Evolutionary conservation across 2,888 invertebrate genomes (phyloP).

Genomic region (Orthosia gracilis): DNA sequence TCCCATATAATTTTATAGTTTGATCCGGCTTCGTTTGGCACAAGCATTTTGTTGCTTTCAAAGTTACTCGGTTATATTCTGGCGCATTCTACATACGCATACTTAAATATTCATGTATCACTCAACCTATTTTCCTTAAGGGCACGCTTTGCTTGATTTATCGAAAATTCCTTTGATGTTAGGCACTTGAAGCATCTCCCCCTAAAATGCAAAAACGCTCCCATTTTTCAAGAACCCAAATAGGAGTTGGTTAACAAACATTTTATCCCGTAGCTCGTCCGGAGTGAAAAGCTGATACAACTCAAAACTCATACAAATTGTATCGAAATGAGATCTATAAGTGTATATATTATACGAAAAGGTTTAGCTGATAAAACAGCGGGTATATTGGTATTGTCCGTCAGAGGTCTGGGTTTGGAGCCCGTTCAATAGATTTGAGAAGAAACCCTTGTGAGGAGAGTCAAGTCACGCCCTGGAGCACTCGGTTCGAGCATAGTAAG

Average conservation of each 20-base stretch:
- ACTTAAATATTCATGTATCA: slow-evolving; percentile 49
- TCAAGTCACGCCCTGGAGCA: slow-evolving; percentile 79
- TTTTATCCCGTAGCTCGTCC: slow-evolving; percentile 43
- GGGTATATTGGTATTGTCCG: slow-evolving; percentile 67
- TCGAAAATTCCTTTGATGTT: slow-evolving; percentile 56
- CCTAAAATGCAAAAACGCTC: slow-evolving; percentile 61
- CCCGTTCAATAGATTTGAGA: slow-evolving; percentile 63
- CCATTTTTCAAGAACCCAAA: slow-evolving; percentile 58
- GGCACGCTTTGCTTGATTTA: slow-evolving; percentile 56
- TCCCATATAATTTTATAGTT: slow-evolving; percentile 58
- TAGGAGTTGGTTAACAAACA: slow-evolving; percentile 45
- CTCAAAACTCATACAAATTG: slow-evolving; percentile 68
- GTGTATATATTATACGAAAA: slow-evolving; percentile 60
- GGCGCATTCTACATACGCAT: slow-evolving; percentile 28
- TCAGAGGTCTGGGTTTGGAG: slow-evolving; percentile 57
- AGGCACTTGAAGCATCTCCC: slow-evolving; percentile 44
- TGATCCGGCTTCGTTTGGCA: slow-evolving; percentile 37
- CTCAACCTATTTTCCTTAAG: slow-evolving; percentile 58
- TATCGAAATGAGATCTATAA: slow-evolving; percentile 60
- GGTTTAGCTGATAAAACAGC: slow-evolving; percentile 67
- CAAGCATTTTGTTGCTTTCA: slow-evolving; percentile 36
- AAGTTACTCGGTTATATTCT: slow-evolving; percentile 47
- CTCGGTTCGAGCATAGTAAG: slow-evolving; percentile 71
- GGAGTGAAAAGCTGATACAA: slow-evolving; percentile 55
- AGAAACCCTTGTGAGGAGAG: slow-evolving; percentile 65